Evolutionary conservation across 2,888 invertebrate genomes (phyloP).

Genomic region (Erebia epiphron): DNA sequence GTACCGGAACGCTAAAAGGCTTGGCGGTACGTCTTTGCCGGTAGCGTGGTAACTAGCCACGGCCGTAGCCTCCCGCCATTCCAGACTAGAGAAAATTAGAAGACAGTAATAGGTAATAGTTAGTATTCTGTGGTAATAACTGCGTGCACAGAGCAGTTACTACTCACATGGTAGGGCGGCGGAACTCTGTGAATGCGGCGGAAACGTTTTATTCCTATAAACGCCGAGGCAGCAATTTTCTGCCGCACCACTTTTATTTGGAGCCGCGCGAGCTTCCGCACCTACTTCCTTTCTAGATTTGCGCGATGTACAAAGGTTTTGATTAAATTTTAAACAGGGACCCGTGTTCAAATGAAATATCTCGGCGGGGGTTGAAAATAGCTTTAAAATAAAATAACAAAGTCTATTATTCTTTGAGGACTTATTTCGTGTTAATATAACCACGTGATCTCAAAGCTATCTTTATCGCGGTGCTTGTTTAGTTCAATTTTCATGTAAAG

Average conservation of each 20-base stretch:
- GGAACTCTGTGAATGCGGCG: conserved; percentile 28
- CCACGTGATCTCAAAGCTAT: no score
- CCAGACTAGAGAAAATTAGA: no score
- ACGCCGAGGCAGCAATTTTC: conserved; percentile 30
- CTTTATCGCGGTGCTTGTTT: no score
- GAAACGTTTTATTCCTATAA: conserved; percentile 35
- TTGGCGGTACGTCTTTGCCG: no score
- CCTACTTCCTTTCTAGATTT: conserved; percentile 4
- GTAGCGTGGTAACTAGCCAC: no score
- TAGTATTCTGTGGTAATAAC: no score
- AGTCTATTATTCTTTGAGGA: background rate
- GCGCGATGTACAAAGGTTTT: background rate
- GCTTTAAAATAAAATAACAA: background rate
- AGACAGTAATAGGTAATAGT: no score
- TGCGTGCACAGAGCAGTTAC: background rate
- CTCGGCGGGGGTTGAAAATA: background rate
- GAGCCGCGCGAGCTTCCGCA: conserved; percentile 3
- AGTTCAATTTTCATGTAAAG: no score
- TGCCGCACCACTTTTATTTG: conserved; percentile 17
- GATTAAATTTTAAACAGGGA: background rate
- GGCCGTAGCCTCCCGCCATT: no score
- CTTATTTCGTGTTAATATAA: no score
- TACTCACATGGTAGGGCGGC: background rate
- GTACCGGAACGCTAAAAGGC: no score
- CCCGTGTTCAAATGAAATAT: background rate